Base-by-base conservation (phyloP, 2,113 vertebrate species). In the Furnarius figulus region DNA sequence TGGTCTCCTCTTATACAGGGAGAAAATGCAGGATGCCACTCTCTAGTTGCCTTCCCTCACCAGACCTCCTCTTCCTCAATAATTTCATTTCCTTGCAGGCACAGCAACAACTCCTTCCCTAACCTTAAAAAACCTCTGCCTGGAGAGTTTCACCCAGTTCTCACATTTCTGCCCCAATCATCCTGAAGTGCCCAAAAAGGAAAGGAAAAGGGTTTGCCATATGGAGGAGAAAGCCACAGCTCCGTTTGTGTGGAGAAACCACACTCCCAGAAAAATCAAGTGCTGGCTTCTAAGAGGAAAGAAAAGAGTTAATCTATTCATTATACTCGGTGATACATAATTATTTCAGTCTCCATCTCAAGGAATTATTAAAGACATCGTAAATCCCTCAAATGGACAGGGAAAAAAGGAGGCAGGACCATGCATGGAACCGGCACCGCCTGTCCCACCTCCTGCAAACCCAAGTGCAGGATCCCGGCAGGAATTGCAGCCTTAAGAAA, bases 371-470 rank as follows among this genome's bases (percentile, higher is more conserved):
- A 68, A 59, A 46, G 18, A 18, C 1, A 39, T 35, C 73, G 62
- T 31, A 95, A 94, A 92, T 22, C 42, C 59, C 42, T 55, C 24
- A 44, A 35, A 58, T 1, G 68, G 31, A 15, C 4, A 10, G 10
- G 12, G 37, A 19, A 42, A 67, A 71, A 95, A 37, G 14, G 10
- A 82, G n/a, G 44, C 31, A 67, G 28, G 28, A 25, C 31, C 20
- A 46, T 0, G 2, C 30, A 13, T 0, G 0, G 25, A n/a, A 89
- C 58, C 37, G n/a, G 39, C 7, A 8, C 17, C 0, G 0, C 61
- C 70, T 91, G 67, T 47, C 15, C 15, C 17, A 35, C 16, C 27
- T 85, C 39, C 33, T 10, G 6, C 65, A 63, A 93, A 70, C 7
- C 21, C 27, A 72, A 58, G n/a, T 22, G 37, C 28, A 33, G 52